Evolutionary conservation across 2,797 vertebrate species (phyloP).

Genomic region (Anguilla megastoma): DNA sequence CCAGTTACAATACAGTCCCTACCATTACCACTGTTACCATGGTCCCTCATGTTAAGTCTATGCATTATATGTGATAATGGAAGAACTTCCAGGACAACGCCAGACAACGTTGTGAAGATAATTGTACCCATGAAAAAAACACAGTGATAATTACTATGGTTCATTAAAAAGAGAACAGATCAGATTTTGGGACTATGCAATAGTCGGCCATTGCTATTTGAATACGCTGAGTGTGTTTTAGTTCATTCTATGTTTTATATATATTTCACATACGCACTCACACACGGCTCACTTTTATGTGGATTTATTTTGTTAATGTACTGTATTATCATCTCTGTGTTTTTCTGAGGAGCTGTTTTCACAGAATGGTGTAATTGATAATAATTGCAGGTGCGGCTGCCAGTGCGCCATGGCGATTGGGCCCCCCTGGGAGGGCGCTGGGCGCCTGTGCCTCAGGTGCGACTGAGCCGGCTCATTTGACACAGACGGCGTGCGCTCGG

Average conservation of each 20-base stretch:
- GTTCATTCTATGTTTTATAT: neutral
- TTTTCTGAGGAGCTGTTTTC: neutral
- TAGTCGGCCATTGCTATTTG: neutral
- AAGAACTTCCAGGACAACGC: neutral
- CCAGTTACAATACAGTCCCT: neutral
- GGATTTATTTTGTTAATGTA: no score
- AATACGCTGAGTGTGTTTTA: neutral
- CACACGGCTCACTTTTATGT: no score
- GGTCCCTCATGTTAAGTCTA: neutral
- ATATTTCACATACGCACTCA: no score
- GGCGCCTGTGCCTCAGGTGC: conserved; percentile 57
- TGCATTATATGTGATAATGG: neutral
- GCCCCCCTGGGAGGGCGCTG: conserved; percentile 46
- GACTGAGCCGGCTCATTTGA: conserved; percentile 59
- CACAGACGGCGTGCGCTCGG: conserved; percentile 59
- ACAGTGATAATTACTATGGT: neutral
- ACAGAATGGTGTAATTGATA: neutral
- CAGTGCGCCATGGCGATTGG: neutral
- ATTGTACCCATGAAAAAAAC: neutral
- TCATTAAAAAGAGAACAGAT: neutral
- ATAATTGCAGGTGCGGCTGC: neutral
- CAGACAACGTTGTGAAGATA: neutral
- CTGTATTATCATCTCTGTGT: no score
- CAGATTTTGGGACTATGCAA: neutral
- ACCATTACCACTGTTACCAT: neutral